Base-by-base conservation (phyloP, 30 jellyfish, hydroid and myxozoan species). In the Nemopilema nomurai region DNA sequence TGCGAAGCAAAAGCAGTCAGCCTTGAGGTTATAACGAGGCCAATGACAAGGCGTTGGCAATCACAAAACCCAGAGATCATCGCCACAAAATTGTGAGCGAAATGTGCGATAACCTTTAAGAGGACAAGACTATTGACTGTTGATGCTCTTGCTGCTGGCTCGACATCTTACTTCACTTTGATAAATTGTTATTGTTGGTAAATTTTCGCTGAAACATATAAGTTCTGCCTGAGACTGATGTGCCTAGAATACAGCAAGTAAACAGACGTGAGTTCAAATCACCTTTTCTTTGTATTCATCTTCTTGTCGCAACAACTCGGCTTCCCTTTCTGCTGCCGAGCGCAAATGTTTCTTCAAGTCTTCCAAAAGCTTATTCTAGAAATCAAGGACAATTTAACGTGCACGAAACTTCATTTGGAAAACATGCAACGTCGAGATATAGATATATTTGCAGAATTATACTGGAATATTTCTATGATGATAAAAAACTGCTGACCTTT, bases 201-300 rank as follows among this genome's bases (percentile, higher is more conserved):
- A n/a, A n/a, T n/a, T n/a, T n/a, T n/a, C n/a, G n/a, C n/a, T n/a
- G n/a, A n/a, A n/a, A n/a, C n/a, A n/a, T n/a, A n/a, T n/a, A n/a
- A n/a, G n/a, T n/a, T n/a, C n/a, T n/a, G n/a, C n/a, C n/a, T n/a
- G n/a, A n/a, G n/a, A n/a, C n/a, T n/a, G n/a, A n/a, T n/a, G n/a
- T n/a, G 7, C 27, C 18, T 8, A n/a, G 29, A 63, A 63, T n/a
- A 63, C 72, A 24, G n/a, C 8, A n/a, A 7, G 18, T 63, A 4
- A 63, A 18, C 72, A 63, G 29, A 24, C 4, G 72, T 1, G 8
- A 41, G 1, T 0, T 4, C 0, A 32, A 0, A 23, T 7, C 28
- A 90, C 97, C 89, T 90, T 90, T 32, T 74, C 91, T 71, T 87
- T 86, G 68, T 53, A 66, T 53, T 87, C 93, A 23, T 87, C 98